Conservation (phyloP, 2,113 vertebrate genomes). For the Callospermophilus lateralis region DNA sequence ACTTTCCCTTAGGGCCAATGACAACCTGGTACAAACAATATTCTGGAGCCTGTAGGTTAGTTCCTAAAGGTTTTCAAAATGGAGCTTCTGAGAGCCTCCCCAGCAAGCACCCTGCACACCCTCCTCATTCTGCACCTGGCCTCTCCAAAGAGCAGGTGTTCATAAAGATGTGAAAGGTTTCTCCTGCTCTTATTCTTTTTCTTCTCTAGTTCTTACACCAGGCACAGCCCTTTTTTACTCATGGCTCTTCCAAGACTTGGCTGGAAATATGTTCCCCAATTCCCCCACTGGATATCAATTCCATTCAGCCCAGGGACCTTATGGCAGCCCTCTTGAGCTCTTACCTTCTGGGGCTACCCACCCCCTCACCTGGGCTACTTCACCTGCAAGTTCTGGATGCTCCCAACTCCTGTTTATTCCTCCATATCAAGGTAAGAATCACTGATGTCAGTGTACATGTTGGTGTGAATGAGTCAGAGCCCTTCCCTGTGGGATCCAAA, state of each 20-base stretch:
- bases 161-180: neutral
- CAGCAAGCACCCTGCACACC: neutral
- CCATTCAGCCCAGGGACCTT: neutral
- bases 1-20: neutral
- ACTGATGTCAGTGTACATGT: neutral
- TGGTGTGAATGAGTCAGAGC: neutral
- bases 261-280: neutral
- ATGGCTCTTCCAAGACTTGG: neutral
- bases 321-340: neutral
- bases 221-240: neutral
- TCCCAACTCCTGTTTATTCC: neutral
- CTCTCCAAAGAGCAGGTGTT: neutral
- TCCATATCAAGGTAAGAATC: neutral
- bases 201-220: neutral
- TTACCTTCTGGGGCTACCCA: neutral
- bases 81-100: neutral
- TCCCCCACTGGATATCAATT: neutral
- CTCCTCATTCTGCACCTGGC: neutral
- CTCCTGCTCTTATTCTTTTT: neutral
- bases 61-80: neutral
- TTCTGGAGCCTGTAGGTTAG: neutral
- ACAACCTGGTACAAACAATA: neutral
- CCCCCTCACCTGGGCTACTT: neutral
- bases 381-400: neutral
- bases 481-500: neutral